Base-by-base conservation (phyloP, 2,113 vertebrate genomes). In the Gymnarchus niloticus region DNA sequence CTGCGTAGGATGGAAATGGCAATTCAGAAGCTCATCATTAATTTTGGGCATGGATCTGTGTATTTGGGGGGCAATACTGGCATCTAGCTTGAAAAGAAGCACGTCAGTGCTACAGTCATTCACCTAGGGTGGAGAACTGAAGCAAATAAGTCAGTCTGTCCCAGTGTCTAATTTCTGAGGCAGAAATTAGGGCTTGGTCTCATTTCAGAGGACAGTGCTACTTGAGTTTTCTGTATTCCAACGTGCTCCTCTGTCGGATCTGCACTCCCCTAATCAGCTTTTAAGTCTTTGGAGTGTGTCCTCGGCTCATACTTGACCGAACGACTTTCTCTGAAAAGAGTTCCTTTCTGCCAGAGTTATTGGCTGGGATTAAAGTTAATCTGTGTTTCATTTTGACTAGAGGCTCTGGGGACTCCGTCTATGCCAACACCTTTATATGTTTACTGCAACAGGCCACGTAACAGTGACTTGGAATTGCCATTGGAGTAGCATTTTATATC, bases 241-340 rank as follows among this genome's bases (percentile, higher is more conserved):
- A 6, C 33, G n/a, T n/a, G 28, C 19, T 10, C 33, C n/a, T 19
- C 28, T 57, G 52, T 33, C 17, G 57, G 28, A 41, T 77, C 33
- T 19, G 19, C 44, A 9, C 73, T 77, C 21, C 9, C 73, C 28
- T 12, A 41, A 8, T 65, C 19, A 65, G n/a, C 19, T 65, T 65
- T 65, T 91, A 88, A 90, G 87, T 92, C 89, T 89, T 91, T 14
- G 87, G 85, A 56, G 90, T 88, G 89, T 92, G 91, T 93, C 92
- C 90, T 93, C 91, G 92, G 90, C 92, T 90, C 90, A 91, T 86
- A 89, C 91, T 88, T 93, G 92, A 94, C 94, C 93, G 92, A 90
- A 93, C 92, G 93, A 94, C 94, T 93, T 94, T 93, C 91, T 90
- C 85, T 52, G 80, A 54, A 78, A 21, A 48, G 49, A 57, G 56